phyloP scores from a whole-genome alignment of 2,888 invertebrate species.

The Cosmia trapezina region DNA sequence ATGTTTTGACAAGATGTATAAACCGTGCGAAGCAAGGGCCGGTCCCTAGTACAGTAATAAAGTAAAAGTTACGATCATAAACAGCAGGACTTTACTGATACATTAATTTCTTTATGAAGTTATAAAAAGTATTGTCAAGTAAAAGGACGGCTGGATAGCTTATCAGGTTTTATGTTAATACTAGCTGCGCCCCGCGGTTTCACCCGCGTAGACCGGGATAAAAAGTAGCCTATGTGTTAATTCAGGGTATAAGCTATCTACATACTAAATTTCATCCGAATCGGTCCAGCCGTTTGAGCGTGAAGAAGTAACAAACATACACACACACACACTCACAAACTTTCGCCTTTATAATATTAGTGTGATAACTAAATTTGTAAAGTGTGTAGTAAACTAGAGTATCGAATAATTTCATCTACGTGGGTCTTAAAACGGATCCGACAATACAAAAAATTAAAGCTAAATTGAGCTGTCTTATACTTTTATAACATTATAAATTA shows the following conservation, averaged over 20 bases:
- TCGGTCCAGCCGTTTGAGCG: too few relatives aligned
- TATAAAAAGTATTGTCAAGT: conserved; percentile 32
- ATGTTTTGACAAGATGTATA: not conserved
- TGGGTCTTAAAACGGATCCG: conserved; percentile 12
- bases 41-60: conserved; percentile 8
- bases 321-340: too few relatives aligned
- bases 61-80: conserved; percentile 57
- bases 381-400: conserved; percentile 4
- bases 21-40: not conserved
- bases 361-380: too few relatives aligned
- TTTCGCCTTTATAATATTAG: too few relatives aligned
- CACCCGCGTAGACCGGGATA: too few relatives aligned
- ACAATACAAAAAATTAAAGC: conserved; percentile 18
- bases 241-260: too few relatives aligned
- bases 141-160: conserved; percentile 27
- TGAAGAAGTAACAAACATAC: too few relatives aligned
- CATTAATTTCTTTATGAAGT: conserved; percentile 51
- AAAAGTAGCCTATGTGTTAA: too few relatives aligned
- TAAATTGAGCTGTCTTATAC: not conserved
- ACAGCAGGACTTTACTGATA: conserved; percentile 52
- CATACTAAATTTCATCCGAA: too few relatives aligned
- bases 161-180: conserved; percentile 37
- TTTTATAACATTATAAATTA: not conserved
- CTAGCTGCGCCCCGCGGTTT: too few relatives aligned
- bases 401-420: conserved; percentile 32